phyloP scores from a whole-genome alignment of 1,140 invertebrate genomes.

The Aricia agestis region DNA sequence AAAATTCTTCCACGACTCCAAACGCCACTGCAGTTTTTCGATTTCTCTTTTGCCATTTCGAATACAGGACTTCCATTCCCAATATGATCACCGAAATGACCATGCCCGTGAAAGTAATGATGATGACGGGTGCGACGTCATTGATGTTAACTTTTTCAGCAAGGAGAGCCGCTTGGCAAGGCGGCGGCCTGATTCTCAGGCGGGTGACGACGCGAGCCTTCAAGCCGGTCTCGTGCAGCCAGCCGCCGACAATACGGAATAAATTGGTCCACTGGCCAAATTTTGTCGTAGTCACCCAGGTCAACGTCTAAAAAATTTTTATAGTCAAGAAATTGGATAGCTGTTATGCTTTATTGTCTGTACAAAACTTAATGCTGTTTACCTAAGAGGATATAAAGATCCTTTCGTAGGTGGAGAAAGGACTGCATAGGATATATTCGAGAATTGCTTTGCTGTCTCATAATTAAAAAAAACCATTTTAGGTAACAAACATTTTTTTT shows the following conservation, averaged over 20 bases:
- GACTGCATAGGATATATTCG: no score
- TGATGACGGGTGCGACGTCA: slow-evolving; percentile 44
- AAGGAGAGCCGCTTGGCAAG: slow-evolving; percentile 48
- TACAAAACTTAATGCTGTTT: no score
- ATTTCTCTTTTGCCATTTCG: slow-evolving; percentile 29
- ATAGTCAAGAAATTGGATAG: no score
- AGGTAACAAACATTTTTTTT: no score
- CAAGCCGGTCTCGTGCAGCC: slow-evolving; percentile 51
- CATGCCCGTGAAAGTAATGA: slow-evolving; percentile 33
- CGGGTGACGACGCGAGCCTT: slow-evolving; percentile 39
- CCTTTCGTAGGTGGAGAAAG: no score
- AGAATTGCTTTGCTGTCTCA: no score
- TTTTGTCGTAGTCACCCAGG: slow-evolving; percentile 47
- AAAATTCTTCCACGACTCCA: not conserved
- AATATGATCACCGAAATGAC: slow-evolving; percentile 40
- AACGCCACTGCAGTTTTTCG: not conserved
- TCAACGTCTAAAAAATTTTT: slow-evolving; percentile 32
- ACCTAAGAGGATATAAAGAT: no score
- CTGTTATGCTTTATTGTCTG: no score
- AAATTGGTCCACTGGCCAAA: slow-evolving; percentile 46
- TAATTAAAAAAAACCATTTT: no score
- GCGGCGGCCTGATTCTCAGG: slow-evolving; percentile 41
- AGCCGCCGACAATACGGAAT: slow-evolving; percentile 37
- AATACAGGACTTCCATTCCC: slow-evolving; percentile 38
- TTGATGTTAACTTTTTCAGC: slow-evolving; percentile 57